A percentile compares a stretch with the other conserved stretches of the same genome.
Conservation (phyloP, 2,888 invertebrate species). For the Erebia palarica region DNA sequence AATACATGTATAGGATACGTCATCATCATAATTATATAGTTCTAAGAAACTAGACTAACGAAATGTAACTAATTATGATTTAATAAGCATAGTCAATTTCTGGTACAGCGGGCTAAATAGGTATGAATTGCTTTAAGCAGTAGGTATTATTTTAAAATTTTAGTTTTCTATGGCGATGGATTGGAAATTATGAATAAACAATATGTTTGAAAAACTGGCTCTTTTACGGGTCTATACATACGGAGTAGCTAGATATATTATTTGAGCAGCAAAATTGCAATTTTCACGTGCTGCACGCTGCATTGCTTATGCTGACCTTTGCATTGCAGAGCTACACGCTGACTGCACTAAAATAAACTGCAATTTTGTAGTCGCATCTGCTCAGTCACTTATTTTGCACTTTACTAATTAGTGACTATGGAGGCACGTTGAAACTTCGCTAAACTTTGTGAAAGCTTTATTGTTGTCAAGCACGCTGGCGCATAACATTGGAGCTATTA, state of each 20-base stretch:
- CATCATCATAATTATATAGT: not conserved
- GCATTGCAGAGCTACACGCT: not conserved
- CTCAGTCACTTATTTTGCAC: not conserved
- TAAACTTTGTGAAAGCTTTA: conserved; percentile 10
- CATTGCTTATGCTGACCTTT: not conserved
- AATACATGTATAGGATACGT: not conserved
- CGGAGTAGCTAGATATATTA: too few species aligned
- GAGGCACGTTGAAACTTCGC: conserved; percentile 13
- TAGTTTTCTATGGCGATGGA: too few species aligned
- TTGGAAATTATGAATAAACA: too few species aligned
- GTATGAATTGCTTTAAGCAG: too few species aligned
- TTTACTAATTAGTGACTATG: conserved; percentile 6
- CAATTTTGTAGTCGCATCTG: not conserved
- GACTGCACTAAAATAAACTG: not conserved
- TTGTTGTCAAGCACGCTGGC: conserved; percentile 5
- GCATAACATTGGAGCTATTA: conserved; percentile 15
- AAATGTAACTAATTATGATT: too few species aligned
- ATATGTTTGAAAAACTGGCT: too few species aligned
- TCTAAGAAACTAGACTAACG: too few species aligned
- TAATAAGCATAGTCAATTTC: too few species aligned
- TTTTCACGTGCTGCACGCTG: not conserved
- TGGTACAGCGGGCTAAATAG: too few species aligned
- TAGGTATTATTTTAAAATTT: too few species aligned
- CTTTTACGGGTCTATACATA: too few species aligned
- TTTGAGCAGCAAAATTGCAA: not conserved